phyloP scores from a whole-genome alignment of 2,113 vertebrate genomes.

The Protobothrops flavoviridis region DNA sequence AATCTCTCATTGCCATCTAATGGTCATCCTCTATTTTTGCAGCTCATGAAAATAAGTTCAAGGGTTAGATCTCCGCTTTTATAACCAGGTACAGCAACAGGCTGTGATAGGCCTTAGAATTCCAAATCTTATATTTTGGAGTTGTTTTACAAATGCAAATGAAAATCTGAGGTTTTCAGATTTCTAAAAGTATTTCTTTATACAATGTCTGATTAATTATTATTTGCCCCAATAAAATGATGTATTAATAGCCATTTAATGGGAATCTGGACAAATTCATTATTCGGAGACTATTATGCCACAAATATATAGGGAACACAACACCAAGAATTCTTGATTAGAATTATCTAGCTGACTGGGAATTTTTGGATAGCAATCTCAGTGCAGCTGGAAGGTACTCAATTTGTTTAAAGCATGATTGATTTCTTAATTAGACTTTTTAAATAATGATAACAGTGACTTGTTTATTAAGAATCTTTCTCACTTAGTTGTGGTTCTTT shows the following conservation, averaged over 20 bases:
- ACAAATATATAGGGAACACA: not conserved
- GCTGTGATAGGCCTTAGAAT: not conserved
- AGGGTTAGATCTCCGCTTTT: not conserved
- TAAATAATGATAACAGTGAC: not conserved
- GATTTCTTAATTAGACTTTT: not conserved
- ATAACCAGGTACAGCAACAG: not conserved
- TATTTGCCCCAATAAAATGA: not conserved
- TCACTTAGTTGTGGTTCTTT: not conserved
- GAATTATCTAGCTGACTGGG: not conserved
- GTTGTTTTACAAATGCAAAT: not conserved
- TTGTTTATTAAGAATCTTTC: not conserved
- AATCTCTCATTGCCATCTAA: not conserved
- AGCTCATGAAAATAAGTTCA: not conserved
- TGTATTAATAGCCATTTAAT: not conserved
- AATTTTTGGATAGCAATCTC: not conserved
- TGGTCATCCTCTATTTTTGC: not conserved
- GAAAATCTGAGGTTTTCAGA: not conserved
- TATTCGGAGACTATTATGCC: not conserved
- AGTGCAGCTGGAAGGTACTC: not conserved
- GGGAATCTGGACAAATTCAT: not conserved
- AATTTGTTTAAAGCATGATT: not conserved
- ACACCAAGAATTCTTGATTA: not conserved
- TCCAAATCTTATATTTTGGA: not conserved
- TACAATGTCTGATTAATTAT: not conserved
- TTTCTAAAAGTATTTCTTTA: not conserved